Percentiles rank a stretch among this genome's conserved stretches.
phyloP scores from a whole-genome alignment of 2,113 vertebrate genomes.

The Kryptolebias marmoratus region DNA sequence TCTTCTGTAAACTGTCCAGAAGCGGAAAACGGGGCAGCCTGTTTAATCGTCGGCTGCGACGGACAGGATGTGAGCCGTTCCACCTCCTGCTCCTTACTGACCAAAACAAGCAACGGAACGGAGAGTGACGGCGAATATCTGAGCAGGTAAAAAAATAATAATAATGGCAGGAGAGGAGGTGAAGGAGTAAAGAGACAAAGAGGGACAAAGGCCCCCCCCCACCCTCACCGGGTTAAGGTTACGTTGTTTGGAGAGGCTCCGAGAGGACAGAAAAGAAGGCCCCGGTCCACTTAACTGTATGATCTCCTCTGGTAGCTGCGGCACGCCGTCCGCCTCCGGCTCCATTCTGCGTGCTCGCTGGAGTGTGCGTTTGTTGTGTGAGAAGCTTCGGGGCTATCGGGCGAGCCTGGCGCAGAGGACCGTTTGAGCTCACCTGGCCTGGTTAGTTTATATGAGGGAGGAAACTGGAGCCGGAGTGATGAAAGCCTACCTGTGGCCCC shows the following conservation, averaged over 20 bases:
- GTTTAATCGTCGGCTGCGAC: not conserved
- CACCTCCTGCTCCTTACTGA: not conserved
- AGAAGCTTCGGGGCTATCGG: conserved; percentile 36
- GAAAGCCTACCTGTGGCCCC: conserved; percentile 74
- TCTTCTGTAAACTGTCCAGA: not conserved
- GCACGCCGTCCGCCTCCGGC: conserved; percentile 76
- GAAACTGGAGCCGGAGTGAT: conserved; percentile 81
- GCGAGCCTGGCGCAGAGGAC: conserved; percentile 39
- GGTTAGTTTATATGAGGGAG: conserved; percentile 78
- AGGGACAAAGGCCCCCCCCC: conserved; percentile 36
- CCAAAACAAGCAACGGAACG: not conserved
- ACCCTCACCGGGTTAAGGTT: conserved; percentile 36
- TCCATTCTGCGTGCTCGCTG: conserved; percentile 77
- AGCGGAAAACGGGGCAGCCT: not conserved
- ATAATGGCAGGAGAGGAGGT: not conserved
- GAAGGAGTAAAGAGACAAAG: conserved; percentile 11
- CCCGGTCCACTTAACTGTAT: conserved; percentile 82
- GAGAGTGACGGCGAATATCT: conserved; percentile 3
- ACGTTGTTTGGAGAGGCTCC: conserved; percentile 34
- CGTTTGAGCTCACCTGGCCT: conserved; percentile 72
- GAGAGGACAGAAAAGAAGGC: conserved; percentile 47
- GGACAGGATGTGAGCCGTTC: conserved; percentile 19
- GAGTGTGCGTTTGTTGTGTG: conserved; percentile 52
- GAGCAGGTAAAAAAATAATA: not conserved
- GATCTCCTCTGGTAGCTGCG: conserved; percentile 72